phyloP scores from a whole-genome alignment of 2,888 invertebrate species.

The Xestia c-nigrum region DNA sequence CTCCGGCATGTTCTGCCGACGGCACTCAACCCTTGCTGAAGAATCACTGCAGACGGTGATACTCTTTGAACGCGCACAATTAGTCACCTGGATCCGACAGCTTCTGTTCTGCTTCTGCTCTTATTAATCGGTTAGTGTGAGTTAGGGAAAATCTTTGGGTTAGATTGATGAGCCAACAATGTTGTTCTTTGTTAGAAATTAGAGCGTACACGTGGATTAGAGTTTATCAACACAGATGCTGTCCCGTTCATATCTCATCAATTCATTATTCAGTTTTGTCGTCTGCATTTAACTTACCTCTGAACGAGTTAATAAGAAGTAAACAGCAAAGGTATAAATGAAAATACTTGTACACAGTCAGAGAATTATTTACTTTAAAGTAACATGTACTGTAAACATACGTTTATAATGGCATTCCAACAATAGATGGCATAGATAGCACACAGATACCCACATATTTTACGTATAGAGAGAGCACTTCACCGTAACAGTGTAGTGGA shows the following conservation, averaged over 20 bases:
- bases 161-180: slow-evolving; percentile 11
- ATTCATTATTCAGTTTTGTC: not conserved
- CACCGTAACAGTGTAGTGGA: slow-evolving; percentile 77
- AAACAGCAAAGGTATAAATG: not conserved
- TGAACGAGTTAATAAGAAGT: no score
- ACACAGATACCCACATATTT: slow-evolving; percentile 69
- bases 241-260: no score
- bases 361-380: slow-evolving; percentile 28
- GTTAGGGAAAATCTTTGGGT: slow-evolving; percentile 1
- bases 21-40: slow-evolving; percentile 58
- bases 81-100: slow-evolving; percentile 55
- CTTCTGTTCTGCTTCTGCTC: slow-evolving; percentile 16
- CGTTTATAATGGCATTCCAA: slow-evolving; percentile 42
- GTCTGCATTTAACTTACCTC: not conserved
- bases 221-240: not conserved
- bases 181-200: not conserved
- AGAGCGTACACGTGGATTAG: not conserved
- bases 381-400: slow-evolving; percentile 26
- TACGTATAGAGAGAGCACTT: slow-evolving; percentile 74
- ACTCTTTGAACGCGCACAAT: slow-evolving; percentile 56
- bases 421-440: slow-evolving; percentile 44
- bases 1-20: slow-evolving; percentile 66
- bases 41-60: slow-evolving; percentile 51
- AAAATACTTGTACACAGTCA: slow-evolving; percentile 1
- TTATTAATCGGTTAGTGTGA: slow-evolving; percentile 28